These are phyloP conservation scores for Ditylenchus weischeri DNA, from an alignment of 2,888 invertebrate species.

Conservation along the genomic window DNA sequence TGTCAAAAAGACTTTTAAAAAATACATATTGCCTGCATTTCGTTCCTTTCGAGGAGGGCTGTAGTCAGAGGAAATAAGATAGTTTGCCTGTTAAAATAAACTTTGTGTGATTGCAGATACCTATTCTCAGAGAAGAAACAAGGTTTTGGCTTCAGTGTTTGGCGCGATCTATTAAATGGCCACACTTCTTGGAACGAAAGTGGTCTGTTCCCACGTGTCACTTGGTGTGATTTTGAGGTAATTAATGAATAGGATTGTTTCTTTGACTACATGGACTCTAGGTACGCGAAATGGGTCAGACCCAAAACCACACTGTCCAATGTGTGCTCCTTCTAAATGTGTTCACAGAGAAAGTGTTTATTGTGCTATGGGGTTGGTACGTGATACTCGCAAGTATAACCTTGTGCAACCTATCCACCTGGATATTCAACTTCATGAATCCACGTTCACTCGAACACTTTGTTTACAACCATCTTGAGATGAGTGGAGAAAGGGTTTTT, in stretches of 20 bases:
- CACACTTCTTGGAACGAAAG: slow-evolving; percentile 54
- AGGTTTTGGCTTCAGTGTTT: slow-evolving; percentile 47
- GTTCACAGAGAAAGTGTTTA: slow-evolving; percentile 48
- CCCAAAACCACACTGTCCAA: slow-evolving; percentile 54
- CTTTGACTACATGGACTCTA: slow-evolving; percentile 17
- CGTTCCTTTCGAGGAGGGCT: too few species aligned
- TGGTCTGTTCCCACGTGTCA: slow-evolving; percentile 56
- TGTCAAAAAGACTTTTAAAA: too few species aligned
- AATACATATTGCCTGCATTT: not conserved
- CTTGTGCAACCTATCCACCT: slow-evolving; percentile 45
- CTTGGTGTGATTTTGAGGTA: slow-evolving; percentile 58
- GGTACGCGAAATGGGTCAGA: slow-evolving; percentile 57
- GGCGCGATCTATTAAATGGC: slow-evolving; percentile 43
- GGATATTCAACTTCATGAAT: slow-evolving; percentile 47
- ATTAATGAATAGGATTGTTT: too few species aligned
- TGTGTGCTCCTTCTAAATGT: slow-evolving; percentile 55
- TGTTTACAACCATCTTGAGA: slow-evolving; percentile 54
- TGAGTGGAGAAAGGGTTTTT: slow-evolving; percentile 47
- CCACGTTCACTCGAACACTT: slow-evolving; percentile 51
- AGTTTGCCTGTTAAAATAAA: not conserved
- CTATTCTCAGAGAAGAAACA: slow-evolving; percentile 35
- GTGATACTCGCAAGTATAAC: slow-evolving; percentile 48
- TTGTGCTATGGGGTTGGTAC: slow-evolving; percentile 44
- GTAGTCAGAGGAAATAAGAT: too few species aligned
- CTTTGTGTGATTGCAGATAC: slow-evolving; percentile 33